phyloP scores from a whole-genome alignment of 2,113 vertebrate genomes.

The Nesogale talazaci region DNA sequence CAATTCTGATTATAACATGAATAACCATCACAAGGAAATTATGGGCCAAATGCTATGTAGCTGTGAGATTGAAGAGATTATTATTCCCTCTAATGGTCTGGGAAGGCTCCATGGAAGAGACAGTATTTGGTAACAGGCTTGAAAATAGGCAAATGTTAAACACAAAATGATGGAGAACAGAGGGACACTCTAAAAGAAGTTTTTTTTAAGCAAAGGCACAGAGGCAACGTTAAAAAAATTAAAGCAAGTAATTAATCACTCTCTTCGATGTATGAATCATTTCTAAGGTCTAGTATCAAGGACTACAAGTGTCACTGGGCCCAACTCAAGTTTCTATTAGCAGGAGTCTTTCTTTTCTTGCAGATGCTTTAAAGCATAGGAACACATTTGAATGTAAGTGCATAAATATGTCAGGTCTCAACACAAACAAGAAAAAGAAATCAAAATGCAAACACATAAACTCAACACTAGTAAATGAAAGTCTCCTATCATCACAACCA shows the following conservation, averaged over 20 bases:
- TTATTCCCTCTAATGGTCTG: slow-evolving; percentile 23
- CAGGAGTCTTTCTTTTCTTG: neutral
- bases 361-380: neutral
- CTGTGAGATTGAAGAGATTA: slow-evolving; percentile 15
- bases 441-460: neutral
- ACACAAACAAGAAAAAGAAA: neutral
- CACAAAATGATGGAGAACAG: neutral
- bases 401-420: neutral
- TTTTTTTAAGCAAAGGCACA: neutral
- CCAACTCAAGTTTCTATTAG: neutral
- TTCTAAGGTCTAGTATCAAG: neutral
- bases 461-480: neutral
- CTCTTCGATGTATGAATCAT: neutral
- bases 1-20: neutral
- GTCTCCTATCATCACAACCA: neutral
- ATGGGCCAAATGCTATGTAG: neutral
- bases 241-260: neutral
- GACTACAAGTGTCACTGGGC: neutral
- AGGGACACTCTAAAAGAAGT: neutral
- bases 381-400: neutral
- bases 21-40: neutral
- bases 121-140: neutral
- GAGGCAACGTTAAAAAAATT: neutral
- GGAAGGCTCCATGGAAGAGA: neutral
- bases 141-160: neutral